Evolutionary conservation across 2,888 invertebrate genomes (phyloP).

Genomic region (Lochmaea capreae): DNA sequence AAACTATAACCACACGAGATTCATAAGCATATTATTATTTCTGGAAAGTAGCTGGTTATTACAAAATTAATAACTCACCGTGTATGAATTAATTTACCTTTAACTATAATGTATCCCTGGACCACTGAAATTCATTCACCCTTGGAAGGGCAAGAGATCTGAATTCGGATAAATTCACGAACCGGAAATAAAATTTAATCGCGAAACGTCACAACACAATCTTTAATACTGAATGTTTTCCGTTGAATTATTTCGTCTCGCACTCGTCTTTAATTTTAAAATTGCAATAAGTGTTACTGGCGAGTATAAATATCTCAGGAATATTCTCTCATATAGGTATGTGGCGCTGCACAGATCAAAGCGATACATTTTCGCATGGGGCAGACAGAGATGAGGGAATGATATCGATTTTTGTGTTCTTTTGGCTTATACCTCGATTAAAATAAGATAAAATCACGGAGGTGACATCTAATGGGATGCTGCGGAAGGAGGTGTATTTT

Average conservation of each 20-base stretch:
- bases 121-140: constrained; percentile 37
- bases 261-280: constrained; percentile 59
- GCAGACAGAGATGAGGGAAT: constrained; percentile 53
- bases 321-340: constrained; percentile 60
- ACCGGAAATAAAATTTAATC: constrained; percentile 27
- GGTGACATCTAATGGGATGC: constrained; percentile 60
- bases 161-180: constrained; percentile 25
- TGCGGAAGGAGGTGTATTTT: constrained; percentile 45
- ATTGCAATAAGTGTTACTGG: constrained; percentile 57
- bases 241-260: constrained; percentile 32
- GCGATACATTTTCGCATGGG: constrained; percentile 47
- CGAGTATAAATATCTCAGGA: constrained; percentile 63
- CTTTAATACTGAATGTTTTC: constrained; percentile 40
- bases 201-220: constrained; percentile 24
- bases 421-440: constrained; percentile 55
- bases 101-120: constrained; percentile 26
- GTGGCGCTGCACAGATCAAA: constrained; percentile 57
- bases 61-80: background rate
- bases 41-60: background rate
- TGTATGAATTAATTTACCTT: constrained; percentile 14
- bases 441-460: constrained; percentile 51
- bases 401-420: constrained; percentile 63
- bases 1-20: background rate
- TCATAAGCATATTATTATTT: background rate
- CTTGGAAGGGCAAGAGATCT: constrained; percentile 29